phyloP scores from a whole-genome alignment of 2,888 invertebrate genomes.

The Mayetiola destructor region DNA sequence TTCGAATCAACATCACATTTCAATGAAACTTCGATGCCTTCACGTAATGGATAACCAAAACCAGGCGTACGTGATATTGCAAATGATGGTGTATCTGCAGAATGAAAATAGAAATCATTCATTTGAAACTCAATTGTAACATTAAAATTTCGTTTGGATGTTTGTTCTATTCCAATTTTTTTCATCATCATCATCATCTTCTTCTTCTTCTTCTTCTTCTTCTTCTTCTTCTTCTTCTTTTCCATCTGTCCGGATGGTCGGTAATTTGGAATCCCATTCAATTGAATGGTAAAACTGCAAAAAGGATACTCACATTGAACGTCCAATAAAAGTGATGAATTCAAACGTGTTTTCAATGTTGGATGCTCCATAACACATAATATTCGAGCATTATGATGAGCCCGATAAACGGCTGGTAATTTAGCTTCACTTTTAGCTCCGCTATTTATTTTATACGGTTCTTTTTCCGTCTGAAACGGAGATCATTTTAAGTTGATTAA shows the following conservation, averaged over 20 bases:
- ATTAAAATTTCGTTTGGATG: conserved; percentile 10
- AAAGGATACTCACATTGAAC: conserved; percentile 33
- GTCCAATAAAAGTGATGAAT: conserved; percentile 34
- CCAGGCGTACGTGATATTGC: conserved; percentile 86
- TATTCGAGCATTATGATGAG: conserved; percentile 75
- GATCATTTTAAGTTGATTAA: too few relatives aligned
- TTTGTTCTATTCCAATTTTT: too few relatives aligned
- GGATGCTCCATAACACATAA: conserved; percentile 65
- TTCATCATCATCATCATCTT: too few relatives aligned
- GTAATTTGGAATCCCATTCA: too few relatives aligned
- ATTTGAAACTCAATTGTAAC: conserved; percentile 9
- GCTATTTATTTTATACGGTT: conserved; percentile 34
- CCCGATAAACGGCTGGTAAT: conserved; percentile 59
- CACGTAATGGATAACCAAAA: conserved; percentile 74
- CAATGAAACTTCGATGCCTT: conserved; percentile 76
- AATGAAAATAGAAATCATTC: conserved; percentile 15
- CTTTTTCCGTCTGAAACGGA: conserved; percentile 16
- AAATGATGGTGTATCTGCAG: conserved; percentile 79
- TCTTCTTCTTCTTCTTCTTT: too few relatives aligned
- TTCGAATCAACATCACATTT: conserved; percentile 90
- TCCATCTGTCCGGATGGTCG: too few relatives aligned
- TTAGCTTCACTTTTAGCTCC: conserved; percentile 49
- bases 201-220: too few relatives aligned
- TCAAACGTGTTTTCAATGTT: conserved; percentile 34
- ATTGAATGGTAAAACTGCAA: not conserved